phyloP scores from a whole-genome alignment of 2,888 invertebrate species.

The Gryllus longicercus region DNA sequence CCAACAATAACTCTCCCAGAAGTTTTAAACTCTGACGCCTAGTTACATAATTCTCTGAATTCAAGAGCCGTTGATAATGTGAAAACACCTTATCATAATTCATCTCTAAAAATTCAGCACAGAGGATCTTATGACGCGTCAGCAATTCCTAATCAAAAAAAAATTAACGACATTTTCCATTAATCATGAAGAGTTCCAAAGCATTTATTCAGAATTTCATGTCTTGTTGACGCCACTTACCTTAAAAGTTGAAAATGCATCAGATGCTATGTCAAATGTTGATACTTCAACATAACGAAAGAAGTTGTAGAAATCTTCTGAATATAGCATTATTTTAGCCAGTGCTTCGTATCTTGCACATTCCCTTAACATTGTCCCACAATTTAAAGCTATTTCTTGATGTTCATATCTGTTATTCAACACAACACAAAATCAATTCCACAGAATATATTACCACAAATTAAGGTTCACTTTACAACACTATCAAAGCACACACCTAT shows the following conservation, averaged over 20 bases:
- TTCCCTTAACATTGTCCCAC: constrained; percentile 98
- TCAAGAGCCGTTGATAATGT: constrained; percentile 93
- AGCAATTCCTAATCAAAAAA: constrained; percentile 69
- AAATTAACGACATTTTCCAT: neutral
- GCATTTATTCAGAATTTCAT: neutral
- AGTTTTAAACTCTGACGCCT: constrained; percentile 97
- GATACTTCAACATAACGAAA: constrained; percentile 99
- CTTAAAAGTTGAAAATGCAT: constrained; percentile 99
- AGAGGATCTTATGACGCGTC: constrained; percentile 90
- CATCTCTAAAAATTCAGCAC: constrained; percentile 96
- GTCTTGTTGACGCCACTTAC: constrained; percentile 51
- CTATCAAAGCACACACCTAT: neutral
- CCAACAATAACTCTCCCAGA: constrained; percentile 92
- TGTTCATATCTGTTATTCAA: constrained; percentile 77
- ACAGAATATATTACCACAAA: too few relatives aligned
- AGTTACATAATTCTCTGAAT: constrained; percentile 99
- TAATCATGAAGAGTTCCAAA: neutral
- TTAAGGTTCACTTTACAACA: too few relatives aligned
- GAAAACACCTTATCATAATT: constrained; percentile 98
- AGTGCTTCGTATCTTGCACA: constrained; percentile 97
- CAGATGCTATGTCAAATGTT: constrained; percentile 99
- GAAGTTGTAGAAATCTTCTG: constrained; percentile 98
- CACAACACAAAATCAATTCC: too few relatives aligned
- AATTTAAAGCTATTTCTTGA: constrained; percentile 97
- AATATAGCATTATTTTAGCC: constrained; percentile 96